A percentile compares a stretch with the other conserved stretches of the same genome.
Evolutionary conservation across 2,113 vertebrate genomes (phyloP).

Genomic region (Sinocyclocheilus maitianheensis): DNA sequence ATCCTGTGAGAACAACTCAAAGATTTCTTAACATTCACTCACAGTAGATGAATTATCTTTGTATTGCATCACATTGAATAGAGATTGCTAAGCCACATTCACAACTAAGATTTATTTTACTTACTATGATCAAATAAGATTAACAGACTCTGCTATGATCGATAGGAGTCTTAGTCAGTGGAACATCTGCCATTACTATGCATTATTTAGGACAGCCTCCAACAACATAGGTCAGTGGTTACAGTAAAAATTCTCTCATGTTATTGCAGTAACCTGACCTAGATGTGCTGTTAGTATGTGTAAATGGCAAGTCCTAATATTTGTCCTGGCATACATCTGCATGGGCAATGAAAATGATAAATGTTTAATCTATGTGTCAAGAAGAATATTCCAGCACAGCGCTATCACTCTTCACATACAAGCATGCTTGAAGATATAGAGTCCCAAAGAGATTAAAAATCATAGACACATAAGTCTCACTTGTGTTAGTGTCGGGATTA

Average conservation of each 20-base stretch:
- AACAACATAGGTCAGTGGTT: slow-evolving; percentile 28
- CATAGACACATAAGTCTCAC: not conserved
- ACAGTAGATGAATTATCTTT: not conserved
- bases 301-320: not conserved
- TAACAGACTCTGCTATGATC: not conserved
- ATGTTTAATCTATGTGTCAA: slow-evolving; percentile 44
- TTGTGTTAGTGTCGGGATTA: not conserved
- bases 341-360: slow-evolving; percentile 5
- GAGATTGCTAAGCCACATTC: not conserved
- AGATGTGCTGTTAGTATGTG: slow-evolving; percentile 1
- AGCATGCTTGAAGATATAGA: slow-evolving; percentile 3
- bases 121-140: not conserved
- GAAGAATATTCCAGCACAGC: slow-evolving; percentile 36
- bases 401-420: not conserved
- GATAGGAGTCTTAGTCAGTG: not conserved
- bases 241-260: not conserved
- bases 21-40: not conserved
- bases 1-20: not conserved
- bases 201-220: not conserved
- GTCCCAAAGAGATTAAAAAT: slow-evolving; percentile 16
- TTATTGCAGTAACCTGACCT: slow-evolving; percentile 6
- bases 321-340: not conserved
- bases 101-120: not conserved
- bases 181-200: not conserved
- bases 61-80: not conserved